Percentiles rank a stretch among this genome's conserved stretches.
Evolutionary conservation across 2,888 invertebrate species (phyloP).

Genomic region (Mamestra brassicae): DNA sequence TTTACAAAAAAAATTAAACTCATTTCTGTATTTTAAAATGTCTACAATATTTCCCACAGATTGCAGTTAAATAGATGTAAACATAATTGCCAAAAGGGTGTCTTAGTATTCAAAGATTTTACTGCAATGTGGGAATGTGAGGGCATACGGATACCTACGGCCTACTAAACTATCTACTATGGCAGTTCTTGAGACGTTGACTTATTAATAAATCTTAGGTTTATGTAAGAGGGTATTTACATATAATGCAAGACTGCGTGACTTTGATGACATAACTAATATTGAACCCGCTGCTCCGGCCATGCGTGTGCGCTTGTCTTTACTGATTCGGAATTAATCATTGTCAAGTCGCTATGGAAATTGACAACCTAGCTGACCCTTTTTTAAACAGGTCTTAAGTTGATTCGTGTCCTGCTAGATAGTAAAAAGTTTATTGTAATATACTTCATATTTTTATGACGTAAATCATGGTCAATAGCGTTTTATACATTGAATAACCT

Average conservation of each 20-base stretch:
- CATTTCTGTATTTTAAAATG: background rate
- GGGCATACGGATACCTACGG: slow-evolving; percentile 10
- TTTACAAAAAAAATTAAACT: background rate
- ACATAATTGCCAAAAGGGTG: slow-evolving; percentile 15
- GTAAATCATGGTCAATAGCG: background rate
- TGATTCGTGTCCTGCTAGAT: too few species aligned
- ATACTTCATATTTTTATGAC: background rate
- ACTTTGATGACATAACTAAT: slow-evolving; percentile 47
- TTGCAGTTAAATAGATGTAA: slow-evolving; percentile 5
- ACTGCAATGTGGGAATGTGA: slow-evolving; percentile 19
- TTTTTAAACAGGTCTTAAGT: too few species aligned
- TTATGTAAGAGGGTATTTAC: slow-evolving; percentile 56
- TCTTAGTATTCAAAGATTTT: slow-evolving; percentile 2
- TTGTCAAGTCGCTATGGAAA: background rate
- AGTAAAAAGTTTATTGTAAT: too few species aligned
- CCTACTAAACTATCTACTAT: slow-evolving; percentile 59
- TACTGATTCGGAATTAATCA: slow-evolving; percentile 25
- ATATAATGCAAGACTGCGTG: slow-evolving; percentile 53
- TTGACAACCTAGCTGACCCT: background rate
- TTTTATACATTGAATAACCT: background rate
- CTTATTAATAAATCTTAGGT: slow-evolving; percentile 58
- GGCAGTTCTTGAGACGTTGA: slow-evolving; percentile 57
- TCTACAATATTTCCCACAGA: slow-evolving; percentile 15
- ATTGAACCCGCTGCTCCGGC: slow-evolving; percentile 27
- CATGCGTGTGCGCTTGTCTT: slow-evolving; percentile 29